phyloP scores from a whole-genome alignment of 2,113 vertebrate species.

The Mormoops blainvillei region DNA sequence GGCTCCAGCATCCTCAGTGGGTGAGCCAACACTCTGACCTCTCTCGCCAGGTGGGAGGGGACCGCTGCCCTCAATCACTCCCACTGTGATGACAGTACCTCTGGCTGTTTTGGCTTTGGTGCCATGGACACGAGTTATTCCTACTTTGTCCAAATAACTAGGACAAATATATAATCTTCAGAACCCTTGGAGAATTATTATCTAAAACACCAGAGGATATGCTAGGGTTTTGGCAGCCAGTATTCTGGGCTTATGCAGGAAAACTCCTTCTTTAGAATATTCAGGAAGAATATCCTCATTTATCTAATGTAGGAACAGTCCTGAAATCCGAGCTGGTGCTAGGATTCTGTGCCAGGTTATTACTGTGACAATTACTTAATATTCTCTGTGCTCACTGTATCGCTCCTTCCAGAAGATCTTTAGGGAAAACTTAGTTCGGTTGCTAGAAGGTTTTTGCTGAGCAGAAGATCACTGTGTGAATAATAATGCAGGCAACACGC shows the following conservation, averaged over 20 bases:
- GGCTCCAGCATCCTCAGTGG: not conserved
- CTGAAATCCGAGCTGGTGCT: conserved; percentile 48
- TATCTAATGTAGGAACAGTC: conserved; percentile 18
- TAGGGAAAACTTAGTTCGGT: conserved; percentile 68
- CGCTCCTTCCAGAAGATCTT: conserved; percentile 69
- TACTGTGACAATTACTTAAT: conserved; percentile 71
- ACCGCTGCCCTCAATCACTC: not conserved
- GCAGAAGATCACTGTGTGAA: conserved; percentile 63
- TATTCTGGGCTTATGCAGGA: not conserved
- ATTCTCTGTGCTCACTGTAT: conserved; percentile 60
- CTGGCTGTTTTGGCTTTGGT: not conserved
- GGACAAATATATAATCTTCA: conserved; percentile 15
- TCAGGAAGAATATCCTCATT: conserved; percentile 48
- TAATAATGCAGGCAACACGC: conserved; percentile 29
- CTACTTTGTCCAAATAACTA: conserved; percentile 25
- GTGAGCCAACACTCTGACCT: not conserved
- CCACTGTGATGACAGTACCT: not conserved
- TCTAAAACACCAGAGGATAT: conserved; percentile 27
- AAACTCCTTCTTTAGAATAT: conserved; percentile 44
- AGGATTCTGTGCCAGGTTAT: conserved; percentile 64
- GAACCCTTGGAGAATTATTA: conserved; percentile 25
- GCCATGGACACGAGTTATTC: not conserved
- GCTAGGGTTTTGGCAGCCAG: conserved; percentile 9
- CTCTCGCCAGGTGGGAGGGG: not conserved
- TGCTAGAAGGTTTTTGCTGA: conserved; percentile 71